Evolutionary conservation across 2,113 vertebrate species (phyloP), one percentile per base, ranked within the genome.

Genomic region (Coregonus clupeaformis): DNA sequence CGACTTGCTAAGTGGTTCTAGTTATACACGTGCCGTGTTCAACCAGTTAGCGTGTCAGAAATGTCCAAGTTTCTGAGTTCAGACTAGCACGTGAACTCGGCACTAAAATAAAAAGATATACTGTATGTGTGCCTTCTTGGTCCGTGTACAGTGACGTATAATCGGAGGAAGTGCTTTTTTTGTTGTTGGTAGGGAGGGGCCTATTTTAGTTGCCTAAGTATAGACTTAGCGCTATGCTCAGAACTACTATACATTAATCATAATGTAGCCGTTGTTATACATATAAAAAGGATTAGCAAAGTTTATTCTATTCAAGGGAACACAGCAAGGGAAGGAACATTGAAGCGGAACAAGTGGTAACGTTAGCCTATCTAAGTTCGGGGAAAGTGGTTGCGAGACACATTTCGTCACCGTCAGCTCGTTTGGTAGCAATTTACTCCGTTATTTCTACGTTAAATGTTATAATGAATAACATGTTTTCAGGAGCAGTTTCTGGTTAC

Each of bases 311-410:
- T 47, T 45, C 77, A 85, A 79, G 77, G 82, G 82, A 86, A 79
- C 30, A 55, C 66, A 78, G 76, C 18, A 49, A 6, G 22, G 68
- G 49, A 72, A 84, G 84, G 84, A 78, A 88, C 88, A 90, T 89
- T 88, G 92, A 92, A 91, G 87, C 90, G 91, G 91, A 94, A 94
- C 91, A 91, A 91, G 57, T 60, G 57, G 9, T 60, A 22, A 7
- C 2, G 36, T 42, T 42, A 42, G 36, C 36, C 36, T 42, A 42
- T 42, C n/a, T 60, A 60, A 91, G 91, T 91, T 92, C 78, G 84
- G 57, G 78, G 81, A 91, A 92, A 91, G 92, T 42, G 77, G 45
- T 89, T 84, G 88, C 13, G 81, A 74, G 74, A 16, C 57, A 69
- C 18, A 27, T 85, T 82, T 86, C 82, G 74, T 86, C 88, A 66